Evolutionary conservation across 2,888 invertebrate species (phyloP), one percentile per base, ranked within the genome.

Genomic region (Hirudinaria manillensis): DNA sequence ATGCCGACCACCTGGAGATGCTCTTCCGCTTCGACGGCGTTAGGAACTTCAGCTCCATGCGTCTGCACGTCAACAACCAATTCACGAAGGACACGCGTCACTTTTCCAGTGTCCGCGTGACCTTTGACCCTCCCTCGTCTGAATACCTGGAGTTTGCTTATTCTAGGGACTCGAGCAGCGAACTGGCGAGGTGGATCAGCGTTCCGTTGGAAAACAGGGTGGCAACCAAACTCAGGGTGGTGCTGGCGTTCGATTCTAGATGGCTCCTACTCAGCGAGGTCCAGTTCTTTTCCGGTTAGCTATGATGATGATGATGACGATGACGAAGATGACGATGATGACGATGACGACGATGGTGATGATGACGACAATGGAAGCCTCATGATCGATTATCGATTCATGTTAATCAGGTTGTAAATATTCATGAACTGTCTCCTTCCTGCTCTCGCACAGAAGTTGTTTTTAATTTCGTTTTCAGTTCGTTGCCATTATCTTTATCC

Each of bases 191-290:
- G 27, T 92, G 93, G 86, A 90, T 94, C 70, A 89, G 90, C 83
- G 90, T 95, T 81, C 90, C 91, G 80, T 88, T 94, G 53, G 91
- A 92, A 82, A 90, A 92, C 82, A 88, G 91, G 70, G 89, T 93
- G 72, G 94, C 92, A 36, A 89, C 89, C 82, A 93, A 90, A 87
- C 91, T 94, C 77, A 91, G 82, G 86, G 91, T 80, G 89, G 79
- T 91, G 81, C 88, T 94, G 73, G 88, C 88, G 80, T 94, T 93
- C 84, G 91, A 92, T 3, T 89, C 91, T 24, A 88, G 90, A 75
- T 94, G 94, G 94, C 90, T 94, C 80, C 90, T 94, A 86, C 89
- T 95, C 82, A 93, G 93, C 85, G 94, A 95, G 86, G 89, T 94
- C 78, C 90, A 91, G 76, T 94, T 94, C 85, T 91, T 91, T 81